Conservation (phyloP, 2,113 vertebrate genomes). For the Microcebus ravelobensis region DNA sequence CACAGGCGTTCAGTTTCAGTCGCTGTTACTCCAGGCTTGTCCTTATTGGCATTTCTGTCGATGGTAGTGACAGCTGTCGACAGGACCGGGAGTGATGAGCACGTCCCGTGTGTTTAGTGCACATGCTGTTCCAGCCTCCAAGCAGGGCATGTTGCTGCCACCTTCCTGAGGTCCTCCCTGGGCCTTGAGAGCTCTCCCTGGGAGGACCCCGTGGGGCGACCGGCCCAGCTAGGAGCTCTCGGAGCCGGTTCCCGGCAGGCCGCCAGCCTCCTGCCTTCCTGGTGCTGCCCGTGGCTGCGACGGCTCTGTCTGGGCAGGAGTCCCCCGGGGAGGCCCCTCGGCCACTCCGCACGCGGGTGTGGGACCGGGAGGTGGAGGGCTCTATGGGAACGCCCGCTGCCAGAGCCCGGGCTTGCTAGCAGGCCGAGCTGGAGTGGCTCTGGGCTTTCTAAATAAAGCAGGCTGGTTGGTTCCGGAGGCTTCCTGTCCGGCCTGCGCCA, state of each 20-base stretch:
- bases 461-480: neutral
- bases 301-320: neutral
- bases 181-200: rapidly evolving
- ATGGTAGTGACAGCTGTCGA: neutral
- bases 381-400: neutral
- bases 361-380: neutral
- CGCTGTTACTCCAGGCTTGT: neutral
- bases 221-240: neutral
- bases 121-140: rapidly evolving
- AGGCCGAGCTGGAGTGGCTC: neutral
- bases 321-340: rapidly evolving
- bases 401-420: neutral
- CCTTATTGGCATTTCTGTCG: neutral
- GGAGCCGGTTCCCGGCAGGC: rapidly evolving
- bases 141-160: rapidly evolving
- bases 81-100: rapidly evolving
- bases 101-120: rapidly evolving
- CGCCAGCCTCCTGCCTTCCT: neutral
- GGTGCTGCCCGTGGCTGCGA: neutral
- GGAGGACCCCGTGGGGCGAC: neutral
- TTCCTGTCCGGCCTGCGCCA: slow-evolving; percentile 36
- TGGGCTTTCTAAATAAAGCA: slow-evolving; percentile 67
- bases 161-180: too few relatives aligned
- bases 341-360: neutral
- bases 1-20: rapidly evolving